Percentiles rank a stretch among this genome's conserved stretches.
phyloP scores from a whole-genome alignment of 2,797 vertebrate genomes.

The Anas flavirostris region DNA sequence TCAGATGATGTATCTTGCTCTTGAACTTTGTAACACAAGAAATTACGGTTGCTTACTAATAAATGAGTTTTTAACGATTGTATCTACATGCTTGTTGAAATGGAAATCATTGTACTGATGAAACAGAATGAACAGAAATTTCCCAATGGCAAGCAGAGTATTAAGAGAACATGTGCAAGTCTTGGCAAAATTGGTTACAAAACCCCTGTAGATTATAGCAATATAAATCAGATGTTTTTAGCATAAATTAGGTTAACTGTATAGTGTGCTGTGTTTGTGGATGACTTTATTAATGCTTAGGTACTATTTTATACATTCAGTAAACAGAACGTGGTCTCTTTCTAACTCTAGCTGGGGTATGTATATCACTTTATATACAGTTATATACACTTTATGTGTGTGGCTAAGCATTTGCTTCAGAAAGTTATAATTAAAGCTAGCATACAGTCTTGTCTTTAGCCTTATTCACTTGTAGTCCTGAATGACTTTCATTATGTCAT shows the following conservation, averaged over 20 bases:
- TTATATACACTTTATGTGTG: neutral
- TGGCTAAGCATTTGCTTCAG: neutral
- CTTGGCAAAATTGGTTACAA: constrained; percentile 8
- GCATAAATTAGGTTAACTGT: neutral
- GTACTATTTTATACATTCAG: neutral
- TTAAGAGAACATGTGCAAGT: neutral
- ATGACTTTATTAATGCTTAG: neutral
- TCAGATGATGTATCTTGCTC: neutral
- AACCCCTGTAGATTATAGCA: neutral
- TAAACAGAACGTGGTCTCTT: neutral
- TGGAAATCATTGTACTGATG: neutral
- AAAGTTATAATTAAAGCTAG: neutral
- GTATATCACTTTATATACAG: neutral
- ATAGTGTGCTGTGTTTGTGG: neutral
- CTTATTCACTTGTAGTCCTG: neutral
- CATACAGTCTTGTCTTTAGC: neutral
- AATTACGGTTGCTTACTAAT: constrained; percentile 24
- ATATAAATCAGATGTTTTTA: neutral
- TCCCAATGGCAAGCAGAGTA: neutral
- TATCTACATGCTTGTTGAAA: constrained; percentile 14
- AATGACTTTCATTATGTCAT: neutral
- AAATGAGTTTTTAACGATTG: neutral
- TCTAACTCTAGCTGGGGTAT: neutral
- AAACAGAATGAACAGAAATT: neutral
- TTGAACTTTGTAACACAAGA: constrained; percentile 15